A percentile compares a stretch with the other conserved stretches of the same genome.
Conservation (phyloP, 2,113 vertebrate genomes). For the Chinchilla lanigera region DNA sequence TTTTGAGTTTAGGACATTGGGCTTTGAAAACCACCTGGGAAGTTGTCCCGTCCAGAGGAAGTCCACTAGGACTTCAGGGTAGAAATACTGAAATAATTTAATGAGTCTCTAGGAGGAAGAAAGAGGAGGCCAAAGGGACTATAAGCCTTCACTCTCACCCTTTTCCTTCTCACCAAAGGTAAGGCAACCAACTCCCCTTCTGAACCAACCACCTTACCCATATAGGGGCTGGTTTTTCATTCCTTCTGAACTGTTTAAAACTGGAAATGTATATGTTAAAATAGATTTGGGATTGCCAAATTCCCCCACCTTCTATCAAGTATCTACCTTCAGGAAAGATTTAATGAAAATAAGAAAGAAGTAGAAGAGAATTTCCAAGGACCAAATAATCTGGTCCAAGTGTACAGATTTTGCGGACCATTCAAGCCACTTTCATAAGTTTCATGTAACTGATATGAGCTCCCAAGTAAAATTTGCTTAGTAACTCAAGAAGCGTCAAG, state of each 20-base stretch:
- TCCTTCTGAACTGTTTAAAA: not conserved
- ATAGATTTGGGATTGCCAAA: slow-evolving; percentile 17
- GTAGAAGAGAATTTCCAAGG: slow-evolving; percentile 1
- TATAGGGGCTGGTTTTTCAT: not conserved
- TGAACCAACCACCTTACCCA: not conserved
- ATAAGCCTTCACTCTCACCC: not conserved
- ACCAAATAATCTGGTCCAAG: slow-evolving; percentile 50
- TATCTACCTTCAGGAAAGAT: slow-evolving; percentile 22
- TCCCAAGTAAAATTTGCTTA: slow-evolving; percentile 36
- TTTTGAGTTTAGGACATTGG: not conserved
- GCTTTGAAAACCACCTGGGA: slow-evolving; percentile 34
- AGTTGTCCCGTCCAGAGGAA: slow-evolving; percentile 19
- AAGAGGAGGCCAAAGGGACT: not conserved
- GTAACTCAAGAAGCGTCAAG: not conserved
- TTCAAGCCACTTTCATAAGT: slow-evolving; percentile 30
- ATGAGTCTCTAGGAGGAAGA: not conserved
- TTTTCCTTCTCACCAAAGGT: not conserved
- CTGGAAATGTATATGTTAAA: slow-evolving; percentile 50
- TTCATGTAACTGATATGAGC: not conserved
- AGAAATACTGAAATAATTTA: not conserved
- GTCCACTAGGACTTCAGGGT: not conserved
- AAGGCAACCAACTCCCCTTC: not conserved
- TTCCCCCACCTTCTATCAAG: slow-evolving; percentile 3
- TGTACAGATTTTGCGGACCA: not conserved
- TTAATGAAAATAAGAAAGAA: slow-evolving; percentile 22